Evolutionary conservation across 2,797 vertebrate species (phyloP).

Genomic region (Nothura maculosa): DNA sequence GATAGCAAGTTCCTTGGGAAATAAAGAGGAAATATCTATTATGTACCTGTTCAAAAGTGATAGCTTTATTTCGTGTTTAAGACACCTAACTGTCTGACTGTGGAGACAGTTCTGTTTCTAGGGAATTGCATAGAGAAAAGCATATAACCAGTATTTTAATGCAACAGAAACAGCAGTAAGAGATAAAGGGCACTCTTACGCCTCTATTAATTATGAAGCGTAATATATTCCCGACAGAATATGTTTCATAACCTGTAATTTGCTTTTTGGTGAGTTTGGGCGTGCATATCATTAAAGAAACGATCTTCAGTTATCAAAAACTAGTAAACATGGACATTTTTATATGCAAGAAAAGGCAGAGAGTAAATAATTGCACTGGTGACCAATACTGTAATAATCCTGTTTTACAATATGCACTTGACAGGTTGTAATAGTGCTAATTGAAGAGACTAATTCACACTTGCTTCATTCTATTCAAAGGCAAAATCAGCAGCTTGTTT

Average conservation of each 20-base stretch:
- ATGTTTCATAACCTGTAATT: constrained; percentile 75
- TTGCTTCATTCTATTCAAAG: constrained; percentile 89
- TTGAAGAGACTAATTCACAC: constrained; percentile 99
- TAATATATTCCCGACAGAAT: constrained; percentile 53
- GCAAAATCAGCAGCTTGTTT: constrained; percentile 90
- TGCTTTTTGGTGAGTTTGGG: constrained; percentile 68
- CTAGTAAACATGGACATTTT: constrained; percentile 84
- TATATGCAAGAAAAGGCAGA: constrained; percentile 87
- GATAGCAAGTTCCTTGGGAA: constrained; percentile 61
- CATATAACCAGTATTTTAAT: background rate
- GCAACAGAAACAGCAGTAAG: constrained; percentile 63
- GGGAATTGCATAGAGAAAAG: background rate
- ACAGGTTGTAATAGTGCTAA: constrained; percentile 99
- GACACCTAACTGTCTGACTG: constrained; percentile 15
- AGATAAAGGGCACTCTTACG: constrained; percentile 43
- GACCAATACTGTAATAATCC: constrained; percentile 96
- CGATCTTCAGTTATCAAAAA: constrained; percentile 80
- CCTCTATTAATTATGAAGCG: constrained; percentile 69
- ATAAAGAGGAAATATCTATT: constrained; percentile 28
- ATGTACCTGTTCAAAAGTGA: constrained; percentile 41
- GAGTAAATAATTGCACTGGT: constrained; percentile 88
- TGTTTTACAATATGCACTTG: constrained; percentile 91
- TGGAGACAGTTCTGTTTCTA: background rate
- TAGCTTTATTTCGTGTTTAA: constrained; percentile 28
- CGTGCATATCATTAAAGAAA: constrained; percentile 77